A percentile compares a stretch with the other conserved stretches of the same genome.
These are phyloP conservation scores for Monomorium pharaonis DNA, from an alignment of 1,140 invertebrate species.

Conservation along the genomic window DNA sequence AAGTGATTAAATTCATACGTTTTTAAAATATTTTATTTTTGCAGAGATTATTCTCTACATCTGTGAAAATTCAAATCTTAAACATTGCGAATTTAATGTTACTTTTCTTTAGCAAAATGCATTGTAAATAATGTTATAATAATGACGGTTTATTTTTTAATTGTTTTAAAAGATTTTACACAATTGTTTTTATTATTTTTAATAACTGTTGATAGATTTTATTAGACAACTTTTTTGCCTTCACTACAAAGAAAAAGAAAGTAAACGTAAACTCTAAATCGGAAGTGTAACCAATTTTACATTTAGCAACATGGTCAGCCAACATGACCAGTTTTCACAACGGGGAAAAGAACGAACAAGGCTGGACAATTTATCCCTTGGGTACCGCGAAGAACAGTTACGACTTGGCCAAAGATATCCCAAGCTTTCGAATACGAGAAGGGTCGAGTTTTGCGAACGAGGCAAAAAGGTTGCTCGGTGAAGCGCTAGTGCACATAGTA, in stretches of 20 bases:
- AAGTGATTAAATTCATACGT: conserved; percentile 11
- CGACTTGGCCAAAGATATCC: conserved; percentile 62
- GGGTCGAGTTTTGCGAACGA: conserved; percentile 65
- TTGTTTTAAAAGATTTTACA: not conserved
- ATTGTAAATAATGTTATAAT: not conserved
- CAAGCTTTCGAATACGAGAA: conserved; percentile 34
- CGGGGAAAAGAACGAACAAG: conserved; percentile 36
- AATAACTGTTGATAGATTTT: not conserved
- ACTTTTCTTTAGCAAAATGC: not conserved
- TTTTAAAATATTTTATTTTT: not conserved
- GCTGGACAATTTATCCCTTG: conserved; percentile 71
- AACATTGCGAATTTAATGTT: not conserved
- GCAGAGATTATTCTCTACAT: conserved; percentile 10
- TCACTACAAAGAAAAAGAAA: not conserved
- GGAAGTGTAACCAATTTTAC: conserved; percentile 52
- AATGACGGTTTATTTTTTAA: not conserved
- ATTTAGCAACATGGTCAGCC: conserved; percentile 58
- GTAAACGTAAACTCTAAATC: conserved; percentile 58
- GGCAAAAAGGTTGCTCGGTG: conserved; percentile 50
- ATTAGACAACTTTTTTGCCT: not conserved
- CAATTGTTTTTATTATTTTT: not conserved
- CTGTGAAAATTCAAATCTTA: not conserved
- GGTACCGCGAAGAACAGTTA: conserved; percentile 56
- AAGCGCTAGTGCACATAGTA: not conserved
- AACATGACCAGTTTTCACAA: not conserved